These are phyloP conservation scores for Hartigia nigra DNA, from an alignment of 2,888 invertebrate genomes.

Conservation along the genomic window DNA sequence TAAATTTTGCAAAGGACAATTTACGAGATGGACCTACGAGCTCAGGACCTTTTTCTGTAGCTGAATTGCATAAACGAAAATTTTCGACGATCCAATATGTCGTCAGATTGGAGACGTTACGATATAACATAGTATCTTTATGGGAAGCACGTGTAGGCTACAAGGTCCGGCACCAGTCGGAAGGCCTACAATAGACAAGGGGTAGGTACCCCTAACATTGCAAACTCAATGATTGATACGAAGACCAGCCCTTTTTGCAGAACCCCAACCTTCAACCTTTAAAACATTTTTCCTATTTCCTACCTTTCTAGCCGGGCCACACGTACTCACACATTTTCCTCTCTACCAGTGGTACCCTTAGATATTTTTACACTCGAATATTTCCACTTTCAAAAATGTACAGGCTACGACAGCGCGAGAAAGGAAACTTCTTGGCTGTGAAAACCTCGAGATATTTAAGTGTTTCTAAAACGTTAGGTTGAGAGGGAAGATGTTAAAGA, in stretches of 20 bases:
- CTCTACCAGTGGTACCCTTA: not conserved
- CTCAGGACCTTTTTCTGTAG: not conserved
- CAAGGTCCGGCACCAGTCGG: conserved; percentile 16
- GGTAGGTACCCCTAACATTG: no score
- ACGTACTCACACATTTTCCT: not conserved
- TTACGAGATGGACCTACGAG: not conserved
- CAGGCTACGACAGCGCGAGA: not conserved
- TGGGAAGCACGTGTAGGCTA: conserved; percentile 35
- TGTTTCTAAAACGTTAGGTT: not conserved
- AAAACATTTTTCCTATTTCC: not conserved
- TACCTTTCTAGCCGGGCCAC: not conserved
- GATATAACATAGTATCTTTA: conserved; percentile 12
- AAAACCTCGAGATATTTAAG: not conserved
- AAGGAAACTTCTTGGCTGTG: not conserved
- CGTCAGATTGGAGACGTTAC: conserved; percentile 12
- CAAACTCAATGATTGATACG: not conserved
- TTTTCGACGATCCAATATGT: conserved; percentile 20
- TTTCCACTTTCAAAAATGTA: not conserved
- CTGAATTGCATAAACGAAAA: conserved; percentile 15
- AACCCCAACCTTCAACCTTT: not conserved
- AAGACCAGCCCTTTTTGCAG: not conserved
- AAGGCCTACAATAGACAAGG: not conserved
- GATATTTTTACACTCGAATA: conserved; percentile 5
- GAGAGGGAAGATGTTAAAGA: not conserved
- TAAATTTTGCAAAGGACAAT: conserved; percentile 2